Base-by-base conservation (phyloP, 2,797 vertebrate species). In the Lophotriccus pileatus region DNA sequence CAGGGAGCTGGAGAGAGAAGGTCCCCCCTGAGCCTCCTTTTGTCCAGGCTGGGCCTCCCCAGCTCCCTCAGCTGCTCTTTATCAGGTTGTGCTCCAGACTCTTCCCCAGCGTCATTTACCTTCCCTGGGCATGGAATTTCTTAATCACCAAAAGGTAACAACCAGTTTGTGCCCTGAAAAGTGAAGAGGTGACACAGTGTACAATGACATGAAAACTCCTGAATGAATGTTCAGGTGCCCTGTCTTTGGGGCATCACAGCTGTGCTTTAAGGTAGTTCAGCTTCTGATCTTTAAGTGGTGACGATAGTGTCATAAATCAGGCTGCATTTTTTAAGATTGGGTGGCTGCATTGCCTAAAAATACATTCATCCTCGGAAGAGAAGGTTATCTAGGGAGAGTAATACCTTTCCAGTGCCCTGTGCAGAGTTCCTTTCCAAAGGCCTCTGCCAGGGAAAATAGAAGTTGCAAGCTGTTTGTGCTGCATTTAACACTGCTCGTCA, bases 331-430 rank as follows among this genome's bases (percentile, higher is more conserved):
- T 75, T 50, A 68, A 78, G 62, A 28, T 2, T 83, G 66, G 11
- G 44, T 64, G 79, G 64, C 58, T 41, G 12, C 20, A 9, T 84
- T 77, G 82, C 73, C 92, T 94, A 88, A 95, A 96, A 94, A 93
- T 92, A 94, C 53, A n/a, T 87, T 76, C 18, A 74, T 93, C 68
- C 86, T 60, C 16, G 43, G 75, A 73, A 89, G 72, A 93, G 75
- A 50, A 85, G 64, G 69, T 91, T 89, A 72, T 92, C 62, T 44
- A 17, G 58, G 94, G 89, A 68, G 69, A 89, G 44, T 36, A 39
- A 24, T 85, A 84, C 82, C 87, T 93, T 93, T 90, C 60, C 82
- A 73, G 63, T 0, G 0, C 1, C 2, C 62, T 90, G 78, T 72
- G 67, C 69, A 37, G 21, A 86, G 87, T 72, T 83, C 18, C 66